Evolutionary conservation across 2,797 vertebrate species (phyloP), one percentile per base, ranked within the genome.

Genomic region (Eptatretus atami): DNA sequence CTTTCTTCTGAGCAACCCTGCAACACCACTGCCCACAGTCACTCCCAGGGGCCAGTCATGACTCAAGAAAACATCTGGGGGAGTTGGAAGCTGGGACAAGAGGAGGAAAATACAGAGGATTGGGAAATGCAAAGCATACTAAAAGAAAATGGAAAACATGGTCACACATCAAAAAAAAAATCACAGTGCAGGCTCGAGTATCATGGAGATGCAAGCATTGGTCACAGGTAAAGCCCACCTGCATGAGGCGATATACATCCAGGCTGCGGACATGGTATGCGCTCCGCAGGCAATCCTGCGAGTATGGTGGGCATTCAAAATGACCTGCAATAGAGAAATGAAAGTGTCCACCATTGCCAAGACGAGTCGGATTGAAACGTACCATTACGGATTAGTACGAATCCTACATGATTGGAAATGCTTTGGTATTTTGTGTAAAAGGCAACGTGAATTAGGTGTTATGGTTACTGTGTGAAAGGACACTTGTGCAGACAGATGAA

Each of bases 11-110:
- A 98, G 73, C 64, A 98, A 74, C 15, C 82, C 77, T 15, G 75
- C 76, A n/a, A 82, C 93, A 69, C 80, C 79, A 31, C 92, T 88
- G 2, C 87, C 86, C 73, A 86, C 71, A 72, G 88, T 94, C 68
- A 98, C 90, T 53, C 84, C 82, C 68, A 80, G 79, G 3, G 92
- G 90, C 92, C 92, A 98, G 70, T 98, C 92, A 1, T 98, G 92
- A 44, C 84, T 92, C 78, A 95, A 74, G 68, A 98, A 94, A 66
- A 98, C 74, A 69, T 96, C 88, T 10, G 96, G 69, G 12, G 86
- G 84, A 70, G 76, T 80, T 70, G 81, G 81, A 63, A 98, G 70
- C 92, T 98, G 67, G 13, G 68, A 67, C 65, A 64, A 69, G 66
- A 25, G 63, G 63, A 63, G 68, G n/a, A 15, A 64, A 64, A 44